Evolutionary conservation across 2,797 vertebrate species (phyloP).

Genomic region (Dromococcyx pavoninus): DNA sequence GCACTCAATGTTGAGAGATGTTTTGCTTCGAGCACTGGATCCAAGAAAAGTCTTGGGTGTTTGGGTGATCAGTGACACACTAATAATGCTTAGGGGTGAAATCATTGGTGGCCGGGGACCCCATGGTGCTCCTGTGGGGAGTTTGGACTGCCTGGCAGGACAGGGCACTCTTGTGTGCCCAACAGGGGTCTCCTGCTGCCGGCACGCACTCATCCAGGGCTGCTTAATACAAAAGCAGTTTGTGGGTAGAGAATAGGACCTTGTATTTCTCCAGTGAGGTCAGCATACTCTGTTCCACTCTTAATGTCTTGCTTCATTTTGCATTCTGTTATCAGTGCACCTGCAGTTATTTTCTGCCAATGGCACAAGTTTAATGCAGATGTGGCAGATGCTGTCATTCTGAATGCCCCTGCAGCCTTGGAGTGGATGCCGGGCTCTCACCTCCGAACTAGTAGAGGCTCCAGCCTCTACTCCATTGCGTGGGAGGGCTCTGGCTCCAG

Average conservation of each 20-base stretch:
- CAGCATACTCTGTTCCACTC: not conserved
- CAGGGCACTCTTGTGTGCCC: no score
- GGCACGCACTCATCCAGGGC: no score
- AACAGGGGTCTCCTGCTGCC: not conserved
- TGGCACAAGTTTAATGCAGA: no score
- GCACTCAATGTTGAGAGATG: rapidly evolving
- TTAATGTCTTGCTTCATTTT: rapidly evolving
- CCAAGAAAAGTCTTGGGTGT: rapidly evolving
- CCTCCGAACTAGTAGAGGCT: not conserved
- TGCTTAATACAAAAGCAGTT: not conserved
- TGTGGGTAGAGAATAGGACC: not conserved
- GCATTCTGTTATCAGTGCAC: rapidly evolving
- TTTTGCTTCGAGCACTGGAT: not conserved
- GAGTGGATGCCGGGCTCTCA: not conserved
- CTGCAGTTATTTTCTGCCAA: not conserved
- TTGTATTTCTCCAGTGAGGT: not conserved
- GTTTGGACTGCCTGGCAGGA: rapidly evolving
- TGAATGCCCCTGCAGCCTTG: not conserved
- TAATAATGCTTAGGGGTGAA: not conserved
- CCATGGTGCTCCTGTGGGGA: rapidly evolving
- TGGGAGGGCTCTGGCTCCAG: not conserved
- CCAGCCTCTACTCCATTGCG: rapidly evolving
- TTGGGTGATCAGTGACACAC: not conserved
- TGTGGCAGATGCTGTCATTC: rapidly evolving
- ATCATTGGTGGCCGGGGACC: not conserved